phyloP scores from a whole-genome alignment of 2,888 invertebrate species.

The Drosophila diplacantha region DNA sequence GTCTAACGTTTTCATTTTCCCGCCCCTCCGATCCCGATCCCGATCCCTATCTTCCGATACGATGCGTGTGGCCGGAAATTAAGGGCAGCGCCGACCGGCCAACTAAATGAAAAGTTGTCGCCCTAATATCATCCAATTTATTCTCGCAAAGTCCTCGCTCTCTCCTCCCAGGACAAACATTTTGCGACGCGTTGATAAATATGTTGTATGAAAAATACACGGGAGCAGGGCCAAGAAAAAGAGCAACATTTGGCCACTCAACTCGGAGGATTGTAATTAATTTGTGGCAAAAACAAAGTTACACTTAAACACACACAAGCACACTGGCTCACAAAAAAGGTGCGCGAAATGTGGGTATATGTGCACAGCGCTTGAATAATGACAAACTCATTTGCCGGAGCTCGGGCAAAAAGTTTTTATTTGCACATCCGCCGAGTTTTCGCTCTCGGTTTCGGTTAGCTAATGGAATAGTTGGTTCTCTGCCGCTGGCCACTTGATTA shows the following conservation, averaged over 20 bases:
- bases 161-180: slow-evolving; percentile 55
- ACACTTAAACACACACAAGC: slow-evolving; percentile 8
- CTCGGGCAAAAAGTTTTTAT: slow-evolving; percentile 56
- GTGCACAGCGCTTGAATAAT: slow-evolving; percentile 59
- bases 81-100: slow-evolving; percentile 52
- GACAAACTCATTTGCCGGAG: slow-evolving; percentile 63
- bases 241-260: slow-evolving; percentile 68
- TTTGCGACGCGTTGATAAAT: slow-evolving; percentile 54
- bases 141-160: slow-evolving; percentile 50
- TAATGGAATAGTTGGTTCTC: slow-evolving; percentile 34
- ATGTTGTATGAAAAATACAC: slow-evolving; percentile 37
- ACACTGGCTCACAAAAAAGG: slow-evolving; percentile 44
- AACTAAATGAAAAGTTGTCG: slow-evolving; percentile 72
- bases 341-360: slow-evolving; percentile 58
- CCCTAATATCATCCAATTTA: slow-evolving; percentile 70
- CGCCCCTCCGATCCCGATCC: neutral
- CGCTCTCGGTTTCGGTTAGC: slow-evolving; percentile 10
- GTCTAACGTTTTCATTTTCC: slow-evolving; percentile 56
- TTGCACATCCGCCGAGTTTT: slow-evolving; percentile 41
- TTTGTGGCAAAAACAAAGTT: slow-evolving; percentile 53
- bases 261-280: slow-evolving; percentile 66
- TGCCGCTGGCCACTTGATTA: slow-evolving; percentile 26
- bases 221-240: slow-evolving; percentile 19
- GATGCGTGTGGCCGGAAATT: slow-evolving; percentile 70
- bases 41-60: slow-evolving; percentile 3